phyloP scores from a whole-genome alignment of 1,140 invertebrate genomes.

The Solen grandis region DNA sequence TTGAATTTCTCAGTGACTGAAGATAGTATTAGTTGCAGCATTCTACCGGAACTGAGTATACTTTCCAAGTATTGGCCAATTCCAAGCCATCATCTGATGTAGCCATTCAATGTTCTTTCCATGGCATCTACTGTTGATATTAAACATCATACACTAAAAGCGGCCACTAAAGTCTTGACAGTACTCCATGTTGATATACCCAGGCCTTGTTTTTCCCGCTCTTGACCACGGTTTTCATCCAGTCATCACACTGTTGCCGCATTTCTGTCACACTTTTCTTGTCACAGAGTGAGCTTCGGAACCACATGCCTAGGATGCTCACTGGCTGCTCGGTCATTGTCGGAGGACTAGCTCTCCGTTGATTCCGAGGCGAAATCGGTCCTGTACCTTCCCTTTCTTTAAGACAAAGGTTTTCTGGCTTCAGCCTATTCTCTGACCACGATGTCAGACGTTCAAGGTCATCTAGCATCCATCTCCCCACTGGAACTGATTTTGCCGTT shows the following conservation, averaged over 20 bases:
- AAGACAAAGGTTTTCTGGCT: constrained; percentile 34
- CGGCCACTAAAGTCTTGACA: constrained; percentile 42
- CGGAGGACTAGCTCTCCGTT: constrained; percentile 4
- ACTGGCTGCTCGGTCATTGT: constrained; percentile 29
- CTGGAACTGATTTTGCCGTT: constrained; percentile 28
- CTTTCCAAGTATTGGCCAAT: constrained; percentile 17
- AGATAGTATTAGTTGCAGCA: constrained; percentile 20
- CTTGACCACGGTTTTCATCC: constrained; percentile 38
- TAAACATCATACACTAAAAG: too few species aligned
- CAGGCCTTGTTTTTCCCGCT: constrained; percentile 53
- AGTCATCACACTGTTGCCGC: neutral
- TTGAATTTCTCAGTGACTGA: constrained; percentile 50
- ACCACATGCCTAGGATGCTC: constrained; percentile 37
- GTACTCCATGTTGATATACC: too few species aligned
- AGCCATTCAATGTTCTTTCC: too few species aligned
- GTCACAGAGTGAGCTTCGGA: constrained; percentile 28
- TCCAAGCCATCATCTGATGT: constrained; percentile 33
- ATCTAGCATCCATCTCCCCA: constrained; percentile 31
- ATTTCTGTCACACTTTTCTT: constrained; percentile 9
- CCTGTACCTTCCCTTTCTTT: constrained; percentile 42
- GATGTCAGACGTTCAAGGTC: neutral
- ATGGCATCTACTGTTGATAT: constrained; percentile 33
- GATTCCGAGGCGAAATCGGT: constrained; percentile 5
- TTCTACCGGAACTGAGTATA: constrained; percentile 39
- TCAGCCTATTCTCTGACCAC: constrained; percentile 31